These are phyloP conservation scores for Leuciscus idus DNA, from an alignment of 2,113 vertebrate species.

Conservation along the genomic window DNA sequence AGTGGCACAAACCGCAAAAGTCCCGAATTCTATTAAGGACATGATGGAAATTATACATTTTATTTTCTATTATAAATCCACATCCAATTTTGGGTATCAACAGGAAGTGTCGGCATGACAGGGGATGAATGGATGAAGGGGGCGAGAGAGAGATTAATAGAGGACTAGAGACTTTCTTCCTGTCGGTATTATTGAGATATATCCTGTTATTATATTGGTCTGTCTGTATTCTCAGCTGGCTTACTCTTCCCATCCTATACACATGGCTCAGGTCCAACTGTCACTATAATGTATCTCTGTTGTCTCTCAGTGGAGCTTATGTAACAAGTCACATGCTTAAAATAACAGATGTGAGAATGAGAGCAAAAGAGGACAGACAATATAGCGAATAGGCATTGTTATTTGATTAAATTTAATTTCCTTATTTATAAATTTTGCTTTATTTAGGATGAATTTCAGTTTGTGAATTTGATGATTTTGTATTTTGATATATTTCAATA, in stretches of 20 bases:
- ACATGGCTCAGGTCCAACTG: not conserved
- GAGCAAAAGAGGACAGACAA: not conserved
- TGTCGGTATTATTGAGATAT: conserved; percentile 82
- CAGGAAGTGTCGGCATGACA: conserved; percentile 86
- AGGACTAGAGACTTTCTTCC: conserved; percentile 80
- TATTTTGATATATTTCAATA: not conserved
- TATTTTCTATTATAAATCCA: not conserved
- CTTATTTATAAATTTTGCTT: not conserved
- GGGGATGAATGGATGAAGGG: conserved; percentile 76
- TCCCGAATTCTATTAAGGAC: not conserved
- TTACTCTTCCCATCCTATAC: conserved; percentile 1
- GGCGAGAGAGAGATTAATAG: conserved; percentile 43
- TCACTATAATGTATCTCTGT: not conserved
- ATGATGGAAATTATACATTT: not conserved
- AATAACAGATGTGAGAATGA: not conserved
- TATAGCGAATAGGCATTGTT: not conserved
- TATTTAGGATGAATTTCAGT: not conserved
- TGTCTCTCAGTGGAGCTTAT: conserved; percentile 3
- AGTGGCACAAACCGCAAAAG: not conserved
- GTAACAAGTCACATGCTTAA: not conserved
- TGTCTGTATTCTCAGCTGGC: conserved; percentile 1
- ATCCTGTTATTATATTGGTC: conserved; percentile 79
- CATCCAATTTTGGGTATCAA: conserved; percentile 70
- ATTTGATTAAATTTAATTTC: not conserved
- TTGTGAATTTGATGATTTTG: not conserved